Percentiles rank a stretch among this genome's conserved stretches.
Conservation (phyloP, 2,888 invertebrate genomes). For the Tholera decimalis region DNA sequence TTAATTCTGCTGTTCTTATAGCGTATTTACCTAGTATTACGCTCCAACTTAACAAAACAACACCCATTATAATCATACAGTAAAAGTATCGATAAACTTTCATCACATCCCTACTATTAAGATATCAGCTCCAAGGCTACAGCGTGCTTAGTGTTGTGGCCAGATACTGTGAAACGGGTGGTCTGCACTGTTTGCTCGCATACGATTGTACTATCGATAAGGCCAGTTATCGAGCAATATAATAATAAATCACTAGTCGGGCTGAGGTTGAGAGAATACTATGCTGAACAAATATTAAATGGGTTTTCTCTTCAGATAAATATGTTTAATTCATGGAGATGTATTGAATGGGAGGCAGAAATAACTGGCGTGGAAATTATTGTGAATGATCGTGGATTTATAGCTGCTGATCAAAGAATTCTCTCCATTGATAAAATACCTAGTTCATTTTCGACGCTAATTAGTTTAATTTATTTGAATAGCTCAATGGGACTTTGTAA, state of each 20-base stretch:
- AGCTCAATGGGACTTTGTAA: neutral
- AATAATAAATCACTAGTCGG: constrained; percentile 62
- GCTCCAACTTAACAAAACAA: neutral
- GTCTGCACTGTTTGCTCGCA: constrained; percentile 49
- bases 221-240: constrained; percentile 54
- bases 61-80: neutral
- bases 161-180: constrained; percentile 62
- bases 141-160: constrained; percentile 66
- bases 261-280: constrained; percentile 34
- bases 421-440: constrained; percentile 1
- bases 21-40: no score
- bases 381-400: constrained; percentile 6
- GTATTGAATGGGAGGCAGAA: constrained; percentile 21
- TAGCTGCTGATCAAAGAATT: neutral
- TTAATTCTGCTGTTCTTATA: neutral
- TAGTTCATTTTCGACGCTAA: constrained; percentile 2
- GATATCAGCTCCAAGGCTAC: constrained; percentile 64
- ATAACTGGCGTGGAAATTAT: constrained; percentile 15
- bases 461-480: constrained; percentile 16
- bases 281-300: constrained; percentile 48
- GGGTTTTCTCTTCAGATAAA: constrained; percentile 47
- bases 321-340: constrained; percentile 44
- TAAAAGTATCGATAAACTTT: constrained; percentile 54
- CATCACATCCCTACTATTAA: constrained; percentile 64
- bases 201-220: constrained; percentile 63